phyloP scores from a whole-genome alignment of 2,888 invertebrate genomes.

The Antitype chi region DNA sequence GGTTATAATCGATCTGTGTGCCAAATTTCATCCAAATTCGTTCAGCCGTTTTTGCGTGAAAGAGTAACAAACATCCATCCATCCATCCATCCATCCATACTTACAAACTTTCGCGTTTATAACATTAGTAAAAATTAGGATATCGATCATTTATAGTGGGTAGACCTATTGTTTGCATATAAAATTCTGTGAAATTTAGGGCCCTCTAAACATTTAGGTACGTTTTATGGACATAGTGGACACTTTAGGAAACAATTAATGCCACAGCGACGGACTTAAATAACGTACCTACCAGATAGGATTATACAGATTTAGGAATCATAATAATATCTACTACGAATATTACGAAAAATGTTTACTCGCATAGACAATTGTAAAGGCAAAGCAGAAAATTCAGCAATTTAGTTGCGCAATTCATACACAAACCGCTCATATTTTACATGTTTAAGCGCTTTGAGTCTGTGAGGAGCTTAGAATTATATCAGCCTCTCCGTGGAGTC shows the following conservation, averaged over 20 bases:
- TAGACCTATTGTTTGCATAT: not conserved
- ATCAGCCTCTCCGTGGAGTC: slow-evolving; percentile 65
- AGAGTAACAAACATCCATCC: too few species aligned
- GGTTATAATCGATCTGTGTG: too few species aligned
- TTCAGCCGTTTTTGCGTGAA: too few species aligned
- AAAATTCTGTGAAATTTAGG: slow-evolving; percentile 13
- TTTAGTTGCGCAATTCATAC: slow-evolving; percentile 62
- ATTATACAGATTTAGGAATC: slow-evolving; percentile 34
- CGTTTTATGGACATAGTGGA: slow-evolving; percentile 25
- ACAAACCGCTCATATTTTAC: slow-evolving; percentile 67
- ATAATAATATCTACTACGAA: slow-evolving; percentile 7
- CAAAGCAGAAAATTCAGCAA: slow-evolving; percentile 55
- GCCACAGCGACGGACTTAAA: slow-evolving; percentile 16
- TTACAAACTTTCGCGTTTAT: too few species aligned
- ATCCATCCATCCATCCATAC: too few species aligned
- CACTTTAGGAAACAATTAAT: slow-evolving; percentile 23
- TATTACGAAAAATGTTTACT: slow-evolving; percentile 16
- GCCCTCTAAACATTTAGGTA: not conserved
- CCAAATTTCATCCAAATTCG: too few species aligned
- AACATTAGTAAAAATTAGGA: too few species aligned
- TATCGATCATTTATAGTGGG: not conserved
- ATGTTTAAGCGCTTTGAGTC: slow-evolving; percentile 68
- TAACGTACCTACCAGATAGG: slow-evolving; percentile 9
- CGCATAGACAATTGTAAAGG: slow-evolving; percentile 22
- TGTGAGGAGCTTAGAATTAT: slow-evolving; percentile 66